Evolutionary conservation across 2,113 vertebrate species (phyloP), one percentile per base, ranked within the genome.

Genomic region (Butorides virescens): DNA sequence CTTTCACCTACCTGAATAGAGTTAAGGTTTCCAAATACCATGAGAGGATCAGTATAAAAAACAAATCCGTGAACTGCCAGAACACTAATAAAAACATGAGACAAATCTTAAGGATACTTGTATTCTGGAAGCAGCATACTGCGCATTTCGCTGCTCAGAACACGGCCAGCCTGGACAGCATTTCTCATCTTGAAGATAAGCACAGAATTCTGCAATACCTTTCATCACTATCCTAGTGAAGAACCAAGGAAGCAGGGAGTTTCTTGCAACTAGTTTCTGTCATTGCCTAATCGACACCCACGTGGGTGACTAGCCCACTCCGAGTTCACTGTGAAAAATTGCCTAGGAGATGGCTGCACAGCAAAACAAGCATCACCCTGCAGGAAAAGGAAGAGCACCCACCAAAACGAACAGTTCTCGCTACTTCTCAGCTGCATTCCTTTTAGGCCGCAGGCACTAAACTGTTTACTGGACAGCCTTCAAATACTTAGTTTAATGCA

Each of bases 261-360:
- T 68, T 80, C 74, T 83, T 70, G 44, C n/a, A 80, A 20, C 16
- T 10, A 27, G 75, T 93, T 85, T 89, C 93, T 92, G 67, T 26
- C 62, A 73, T 74, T 96, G 87, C 91, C 27, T 20, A 88, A 96
- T 2, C 73, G n/a, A 32, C 66, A 61, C 84, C 87, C 84, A 90
- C 56, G 1, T 9, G 32, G 25, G 89, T 49, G 56, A 62, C 34
- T 7, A 47, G 55, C 42, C 70, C 16, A 2, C 47, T 58, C 61
- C 36, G 62, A 68, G 37, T 23, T 49, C 75, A 50, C 61, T 52
- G 53, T 37, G 76, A 90, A 90, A 55, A 80, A 72, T 1, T 44
- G 50, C 75, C 87, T 77, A 90, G 92, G 92, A 98, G 93, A 82
- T 39, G 73, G 63, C 94, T 49, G 10, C 6, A 36, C 65, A 85